Percentiles rank a stretch among this genome's conserved stretches.
Conservation (phyloP, 2,113 vertebrate genomes). For the Genyomyrus donnyi region DNA sequence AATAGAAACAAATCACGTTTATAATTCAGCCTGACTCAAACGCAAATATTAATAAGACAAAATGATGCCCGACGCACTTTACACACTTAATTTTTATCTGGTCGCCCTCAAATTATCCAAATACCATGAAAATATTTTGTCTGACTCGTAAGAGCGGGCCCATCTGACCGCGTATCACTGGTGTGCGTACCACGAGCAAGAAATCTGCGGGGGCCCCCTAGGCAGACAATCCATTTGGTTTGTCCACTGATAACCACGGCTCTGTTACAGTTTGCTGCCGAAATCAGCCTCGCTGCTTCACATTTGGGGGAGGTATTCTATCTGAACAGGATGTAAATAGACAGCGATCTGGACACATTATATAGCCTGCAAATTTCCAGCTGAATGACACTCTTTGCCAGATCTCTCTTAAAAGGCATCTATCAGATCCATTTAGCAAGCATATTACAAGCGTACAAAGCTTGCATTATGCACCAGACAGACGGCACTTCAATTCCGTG, state of each 20-base stretch:
- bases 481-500: background rate
- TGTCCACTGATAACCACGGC: background rate
- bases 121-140: background rate
- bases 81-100: background rate
- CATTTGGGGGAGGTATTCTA: background rate
- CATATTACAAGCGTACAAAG: background rate
- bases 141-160: background rate
- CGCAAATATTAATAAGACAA: background rate
- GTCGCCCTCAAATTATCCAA: background rate
- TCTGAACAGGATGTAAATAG: background rate
- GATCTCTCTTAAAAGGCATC: slow-evolving; percentile 1
- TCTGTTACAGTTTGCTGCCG: background rate
- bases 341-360: background rate
- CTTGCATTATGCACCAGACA: background rate
- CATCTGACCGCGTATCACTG: background rate
- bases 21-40: background rate
- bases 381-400: background rate
- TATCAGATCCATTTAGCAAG: slow-evolving; percentile 9
- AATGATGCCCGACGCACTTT: background rate
- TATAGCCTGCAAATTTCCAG: background rate
- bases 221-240: background rate
- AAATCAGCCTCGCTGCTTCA: background rate
- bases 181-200: background rate
- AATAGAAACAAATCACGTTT: background rate
- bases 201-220: background rate